Base-by-base conservation (phyloP, 2,113 vertebrate species). In the Myodes glareolus region DNA sequence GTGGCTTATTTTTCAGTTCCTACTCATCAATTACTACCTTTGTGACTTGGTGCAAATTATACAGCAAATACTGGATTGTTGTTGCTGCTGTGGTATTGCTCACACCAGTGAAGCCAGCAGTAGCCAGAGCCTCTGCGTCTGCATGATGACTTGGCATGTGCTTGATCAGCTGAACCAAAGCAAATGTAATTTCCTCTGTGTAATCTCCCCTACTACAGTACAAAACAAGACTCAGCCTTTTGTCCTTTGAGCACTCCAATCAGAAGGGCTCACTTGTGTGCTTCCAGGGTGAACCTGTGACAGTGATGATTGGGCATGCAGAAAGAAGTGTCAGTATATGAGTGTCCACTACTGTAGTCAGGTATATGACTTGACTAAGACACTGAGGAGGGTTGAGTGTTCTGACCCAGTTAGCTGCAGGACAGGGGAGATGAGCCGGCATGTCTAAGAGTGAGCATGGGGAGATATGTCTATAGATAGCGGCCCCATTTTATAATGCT, bases 221-320 rank as follows among this genome's bases (percentile, higher is more conserved):
- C 47, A 89, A 36, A 88, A 21, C 47, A 63, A 52, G 78, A 23
- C 80, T 80, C 7, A 2, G 0, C 25, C 16, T 93, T 23, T 39
- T 90, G 73, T 72, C 52, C 76, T 81, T 50, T 86, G 87, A 81
- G 50, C 42, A 12, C 12, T 75, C 25, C 7, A 1, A 61, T 67
- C 47, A 45, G 16, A 72, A 27, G 5, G 75, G 42, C n/a, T 80
- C 39, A 33, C 47, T 16, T 25, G 19, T 21, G 19, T 42, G 91
- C n/a, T 42, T 76, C 58, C 14, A 0, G 19, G 50, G 23, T 63
- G 55, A 58, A 11, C 50, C 55, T 73, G 11, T 23, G 50, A 21
- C 8, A 25, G 1, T 10, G 0, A 2, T 2, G 39, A 36, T 13
- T 19, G 0, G 1, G 14, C 36, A 0, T 33, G 86, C 36, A 25